Evolutionary conservation across 1,140 invertebrate species (phyloP).

Genomic region (Platorchestia sp.): DNA sequence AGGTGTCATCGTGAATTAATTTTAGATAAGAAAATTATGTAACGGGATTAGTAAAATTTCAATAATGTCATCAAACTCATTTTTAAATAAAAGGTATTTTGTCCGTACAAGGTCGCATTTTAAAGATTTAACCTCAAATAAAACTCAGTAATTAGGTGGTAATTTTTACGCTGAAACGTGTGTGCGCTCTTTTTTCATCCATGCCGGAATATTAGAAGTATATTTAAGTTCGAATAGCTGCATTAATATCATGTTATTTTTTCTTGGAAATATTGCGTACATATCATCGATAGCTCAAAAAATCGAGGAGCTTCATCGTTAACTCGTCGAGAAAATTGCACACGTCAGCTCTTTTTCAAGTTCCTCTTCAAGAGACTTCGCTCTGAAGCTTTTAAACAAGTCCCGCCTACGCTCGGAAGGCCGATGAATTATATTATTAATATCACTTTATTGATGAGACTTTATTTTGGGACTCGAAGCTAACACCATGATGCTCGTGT

Average conservation of each 20-base stretch:
- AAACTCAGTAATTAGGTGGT: neutral
- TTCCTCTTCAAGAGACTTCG: neutral
- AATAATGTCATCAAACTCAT: too few species aligned
- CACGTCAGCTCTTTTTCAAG: neutral
- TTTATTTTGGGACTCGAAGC: neutral
- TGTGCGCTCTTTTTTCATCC: neutral
- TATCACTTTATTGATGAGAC: too few species aligned
- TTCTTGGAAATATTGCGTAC: too few species aligned
- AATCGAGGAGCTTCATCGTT: neutral
- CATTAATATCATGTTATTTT: too few species aligned
- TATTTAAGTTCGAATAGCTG: neutral
- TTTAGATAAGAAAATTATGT: too few species aligned
- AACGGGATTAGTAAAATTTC: too few species aligned
- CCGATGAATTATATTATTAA: neutral
- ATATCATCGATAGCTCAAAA: neutral
- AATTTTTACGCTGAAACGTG: neutral
- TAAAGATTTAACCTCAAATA: too few species aligned
- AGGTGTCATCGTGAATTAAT: too few species aligned
- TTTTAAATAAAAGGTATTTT: too few species aligned
- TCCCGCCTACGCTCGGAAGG: neutral
- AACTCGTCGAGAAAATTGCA: neutral
- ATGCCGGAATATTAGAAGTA: neutral
- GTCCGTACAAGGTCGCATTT: too few species aligned
- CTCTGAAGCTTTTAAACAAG: neutral
- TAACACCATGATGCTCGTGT: too few species aligned